Conservation (phyloP, 2,888 invertebrate species). For the Trypoxylon attenuatum region DNA sequence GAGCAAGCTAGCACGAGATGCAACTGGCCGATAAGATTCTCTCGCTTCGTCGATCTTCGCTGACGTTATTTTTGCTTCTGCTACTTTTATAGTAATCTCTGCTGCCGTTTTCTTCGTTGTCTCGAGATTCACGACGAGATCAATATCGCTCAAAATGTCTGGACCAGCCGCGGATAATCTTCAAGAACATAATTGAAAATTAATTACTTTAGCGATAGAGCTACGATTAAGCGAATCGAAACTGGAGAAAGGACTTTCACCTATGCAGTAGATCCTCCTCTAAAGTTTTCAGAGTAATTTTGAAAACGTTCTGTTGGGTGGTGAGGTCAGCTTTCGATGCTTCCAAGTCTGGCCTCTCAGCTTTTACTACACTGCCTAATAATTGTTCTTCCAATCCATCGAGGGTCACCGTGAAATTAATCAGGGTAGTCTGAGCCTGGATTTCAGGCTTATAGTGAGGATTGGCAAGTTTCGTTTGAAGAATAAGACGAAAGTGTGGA, state of each 20-base stretch:
- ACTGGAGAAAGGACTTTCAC: too few species aligned
- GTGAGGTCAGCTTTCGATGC: slow-evolving; percentile 87
- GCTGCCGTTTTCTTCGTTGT: slow-evolving; percentile 94
- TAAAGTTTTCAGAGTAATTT: slow-evolving; percentile 91
- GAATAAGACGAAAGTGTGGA: slow-evolving; percentile 85
- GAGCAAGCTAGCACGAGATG: slow-evolving; percentile 89
- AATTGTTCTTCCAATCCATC: slow-evolving; percentile 96
- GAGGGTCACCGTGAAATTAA: slow-evolving; percentile 95
- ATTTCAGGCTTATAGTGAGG: slow-evolving; percentile 98
- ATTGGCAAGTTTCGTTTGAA: slow-evolving; percentile 96
- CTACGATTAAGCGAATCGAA: background rate
- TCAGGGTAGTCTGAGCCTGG: slow-evolving; percentile 96
- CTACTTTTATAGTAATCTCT: slow-evolving; percentile 91
- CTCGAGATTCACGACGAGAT: slow-evolving; percentile 93
- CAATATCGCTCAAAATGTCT: slow-evolving; percentile 92
- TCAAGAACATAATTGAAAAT: background rate
- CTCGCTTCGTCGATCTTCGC: slow-evolving; percentile 93
- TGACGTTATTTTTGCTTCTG: slow-evolving; percentile 90
- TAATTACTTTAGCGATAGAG: background rate
- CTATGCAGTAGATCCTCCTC: slow-evolving; percentile 91
- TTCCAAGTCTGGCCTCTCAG: slow-evolving; percentile 94
- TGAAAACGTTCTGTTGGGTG: slow-evolving; percentile 95
- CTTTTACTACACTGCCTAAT: slow-evolving; percentile 93
- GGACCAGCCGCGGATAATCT: slow-evolving; percentile 93
- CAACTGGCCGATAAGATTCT: slow-evolving; percentile 91